A percentile compares a stretch with the other conserved stretches of the same genome.
These are phyloP conservation scores for Microplitis manilae DNA, from an alignment of 2,888 invertebrate genomes.

Conservation along the genomic window DNA sequence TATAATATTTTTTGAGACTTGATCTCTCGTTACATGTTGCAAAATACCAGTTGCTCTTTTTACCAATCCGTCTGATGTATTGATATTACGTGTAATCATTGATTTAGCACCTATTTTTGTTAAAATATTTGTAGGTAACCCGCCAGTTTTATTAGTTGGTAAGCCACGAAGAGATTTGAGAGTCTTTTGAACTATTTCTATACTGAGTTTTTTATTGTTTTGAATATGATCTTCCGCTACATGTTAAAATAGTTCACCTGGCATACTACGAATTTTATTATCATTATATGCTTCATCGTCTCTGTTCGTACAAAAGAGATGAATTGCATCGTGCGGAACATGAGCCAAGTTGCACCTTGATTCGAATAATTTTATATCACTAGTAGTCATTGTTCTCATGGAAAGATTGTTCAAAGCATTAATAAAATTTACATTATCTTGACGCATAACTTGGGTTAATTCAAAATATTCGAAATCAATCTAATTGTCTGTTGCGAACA, in stretches of 20 bases:
- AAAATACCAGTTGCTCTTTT: not conserved
- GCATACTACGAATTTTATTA: not conserved
- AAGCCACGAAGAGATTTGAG: not conserved
- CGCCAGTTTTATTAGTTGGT: conserved; percentile 7
- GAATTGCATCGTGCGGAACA: conserved; percentile 35
- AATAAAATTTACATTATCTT: conserved; percentile 7
- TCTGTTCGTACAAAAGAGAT: conserved; percentile 7
- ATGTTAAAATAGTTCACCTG: not conserved
- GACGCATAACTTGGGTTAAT: too few species aligned
- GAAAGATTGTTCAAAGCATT: conserved; percentile 47
- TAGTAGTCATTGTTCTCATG: conserved; percentile 53
- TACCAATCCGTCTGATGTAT: too few species aligned
- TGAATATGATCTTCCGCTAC: not conserved
- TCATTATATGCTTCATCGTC: not conserved
- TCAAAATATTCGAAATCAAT: too few species aligned
- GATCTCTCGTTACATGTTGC: conserved; percentile 9
- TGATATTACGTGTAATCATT: too few species aligned
- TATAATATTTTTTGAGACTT: not conserved
- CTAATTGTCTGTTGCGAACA: too few species aligned
- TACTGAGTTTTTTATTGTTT: not conserved
- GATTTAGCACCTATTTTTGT: conserved; percentile 9
- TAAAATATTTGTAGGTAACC: not conserved
- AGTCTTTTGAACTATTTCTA: not conserved
- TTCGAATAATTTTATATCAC: conserved; percentile 59
- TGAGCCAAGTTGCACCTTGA: conserved; percentile 54